These are phyloP conservation scores for Cloeon dipterum DNA, from an alignment of 2,888 invertebrate species.

Conservation along the genomic window DNA sequence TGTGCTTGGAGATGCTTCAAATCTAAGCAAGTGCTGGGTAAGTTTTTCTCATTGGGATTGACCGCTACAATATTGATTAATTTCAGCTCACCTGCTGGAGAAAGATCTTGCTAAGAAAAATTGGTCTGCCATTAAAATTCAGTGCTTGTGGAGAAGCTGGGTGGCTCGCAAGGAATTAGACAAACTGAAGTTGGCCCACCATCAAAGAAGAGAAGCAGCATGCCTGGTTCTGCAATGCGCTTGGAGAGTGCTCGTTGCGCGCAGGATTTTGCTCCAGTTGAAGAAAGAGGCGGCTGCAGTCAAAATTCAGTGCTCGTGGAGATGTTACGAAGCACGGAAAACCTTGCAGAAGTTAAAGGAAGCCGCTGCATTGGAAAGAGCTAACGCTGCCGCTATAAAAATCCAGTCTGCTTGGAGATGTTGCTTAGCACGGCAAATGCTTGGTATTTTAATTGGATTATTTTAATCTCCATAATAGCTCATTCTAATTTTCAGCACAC, in stretches of 20 bases:
- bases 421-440: background rate
- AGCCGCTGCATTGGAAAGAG: background rate
- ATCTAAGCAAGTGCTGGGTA: background rate
- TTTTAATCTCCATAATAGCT: too few relatives aligned
- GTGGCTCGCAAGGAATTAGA: background rate
- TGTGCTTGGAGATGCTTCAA: background rate
- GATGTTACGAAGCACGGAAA: background rate
- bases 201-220: background rate
- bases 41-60: too few relatives aligned
- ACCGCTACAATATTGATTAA: too few relatives aligned
- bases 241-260: too few relatives aligned
- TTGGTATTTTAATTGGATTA: too few relatives aligned
- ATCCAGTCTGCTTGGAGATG: background rate
- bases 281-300: too few relatives aligned
- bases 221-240: too few relatives aligned
- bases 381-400: background rate
- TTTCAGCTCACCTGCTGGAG: too few relatives aligned
- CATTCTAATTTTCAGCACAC: too few relatives aligned
- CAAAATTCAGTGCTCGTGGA: conserved; percentile 11
- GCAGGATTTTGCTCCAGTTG: too few relatives aligned
- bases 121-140: too few relatives aligned
- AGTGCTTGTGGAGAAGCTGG: background rate
- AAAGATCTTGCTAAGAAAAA: too few relatives aligned
- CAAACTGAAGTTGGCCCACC: background rate
- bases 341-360: background rate